phyloP scores from a whole-genome alignment of 2,113 vertebrate genomes.

The Hippocampus guttulatus region DNA sequence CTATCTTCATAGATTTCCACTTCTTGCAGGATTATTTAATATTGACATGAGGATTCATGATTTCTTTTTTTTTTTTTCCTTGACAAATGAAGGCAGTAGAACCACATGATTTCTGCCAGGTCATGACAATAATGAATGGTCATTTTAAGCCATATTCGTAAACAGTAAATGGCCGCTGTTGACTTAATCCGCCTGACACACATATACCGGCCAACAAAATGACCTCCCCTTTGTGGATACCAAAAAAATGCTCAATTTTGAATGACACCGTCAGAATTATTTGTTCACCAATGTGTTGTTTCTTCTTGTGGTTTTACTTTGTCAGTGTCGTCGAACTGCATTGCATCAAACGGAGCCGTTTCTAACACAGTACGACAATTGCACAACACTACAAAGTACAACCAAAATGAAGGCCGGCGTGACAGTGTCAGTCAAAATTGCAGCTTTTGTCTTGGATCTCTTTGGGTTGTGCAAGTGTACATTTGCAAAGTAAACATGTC shows the following conservation, averaged over 20 bases:
- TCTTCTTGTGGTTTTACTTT: too few relatives aligned
- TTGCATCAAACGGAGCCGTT: too few relatives aligned
- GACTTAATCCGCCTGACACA: too few relatives aligned
- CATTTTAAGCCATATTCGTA: background rate
- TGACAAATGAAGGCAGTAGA: background rate
- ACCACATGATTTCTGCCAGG: background rate
- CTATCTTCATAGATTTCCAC: background rate
- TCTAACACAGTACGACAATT: too few relatives aligned
- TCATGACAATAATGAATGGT: background rate
- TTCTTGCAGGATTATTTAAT: background rate
- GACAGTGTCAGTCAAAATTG: background rate
- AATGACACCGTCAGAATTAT: too few relatives aligned
- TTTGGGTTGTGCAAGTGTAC: background rate
- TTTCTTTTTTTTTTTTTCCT: background rate
- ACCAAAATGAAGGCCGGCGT: background rate
- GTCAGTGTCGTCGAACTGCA: too few relatives aligned
- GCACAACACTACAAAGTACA: background rate
- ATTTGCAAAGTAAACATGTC: constrained; percentile 27
- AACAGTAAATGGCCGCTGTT: too few relatives aligned
- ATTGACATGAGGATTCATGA: background rate
- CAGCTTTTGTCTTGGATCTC: background rate
- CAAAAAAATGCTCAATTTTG: too few relatives aligned
- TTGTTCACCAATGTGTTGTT: too few relatives aligned
- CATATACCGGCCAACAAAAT: too few relatives aligned
- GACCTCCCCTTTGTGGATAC: too few relatives aligned